Evolutionary conservation across 2,113 vertebrate species (phyloP).

Genomic region (Todiramphus chloris): DNA sequence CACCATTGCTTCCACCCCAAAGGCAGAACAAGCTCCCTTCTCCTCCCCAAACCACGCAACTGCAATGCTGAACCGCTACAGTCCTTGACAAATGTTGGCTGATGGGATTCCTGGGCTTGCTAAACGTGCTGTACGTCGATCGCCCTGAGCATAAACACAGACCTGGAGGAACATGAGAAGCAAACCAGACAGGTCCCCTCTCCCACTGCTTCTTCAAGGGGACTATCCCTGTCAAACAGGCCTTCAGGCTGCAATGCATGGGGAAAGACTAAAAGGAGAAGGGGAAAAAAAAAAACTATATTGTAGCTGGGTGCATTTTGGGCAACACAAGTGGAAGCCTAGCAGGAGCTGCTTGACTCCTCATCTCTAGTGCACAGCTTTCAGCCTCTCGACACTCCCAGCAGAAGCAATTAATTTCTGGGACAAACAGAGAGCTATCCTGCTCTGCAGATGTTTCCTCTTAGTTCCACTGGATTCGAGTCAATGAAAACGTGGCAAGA

Average conservation of each 20-base stretch:
- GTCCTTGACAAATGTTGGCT: accelerated
- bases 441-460: slow-evolving; percentile 74
- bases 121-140: not conserved
- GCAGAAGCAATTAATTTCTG: slow-evolving; percentile 61
- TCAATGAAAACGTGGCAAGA: slow-evolving; percentile 79
- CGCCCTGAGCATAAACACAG: not conserved
- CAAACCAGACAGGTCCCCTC: not conserved
- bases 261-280: too few relatives aligned
- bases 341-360: not conserved
- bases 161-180: not conserved
- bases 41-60: not conserved
- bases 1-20: not conserved
- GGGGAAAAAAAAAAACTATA: not conserved
- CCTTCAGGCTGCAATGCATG: not conserved
- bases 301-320: not conserved
- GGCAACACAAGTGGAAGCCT: not conserved
- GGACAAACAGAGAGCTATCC: slow-evolving; percentile 65
- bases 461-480: slow-evolving; percentile 52
- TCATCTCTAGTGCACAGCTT: not conserved
- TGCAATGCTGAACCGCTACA: not conserved
- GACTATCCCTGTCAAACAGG: not conserved
- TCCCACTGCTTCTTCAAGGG: not conserved
- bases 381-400: not conserved
- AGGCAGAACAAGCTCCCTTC: not conserved
- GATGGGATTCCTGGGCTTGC: not conserved